These are phyloP conservation scores for Gallinago media DNA, from an alignment of 2,113 vertebrate species.

Conservation along the genomic window DNA sequence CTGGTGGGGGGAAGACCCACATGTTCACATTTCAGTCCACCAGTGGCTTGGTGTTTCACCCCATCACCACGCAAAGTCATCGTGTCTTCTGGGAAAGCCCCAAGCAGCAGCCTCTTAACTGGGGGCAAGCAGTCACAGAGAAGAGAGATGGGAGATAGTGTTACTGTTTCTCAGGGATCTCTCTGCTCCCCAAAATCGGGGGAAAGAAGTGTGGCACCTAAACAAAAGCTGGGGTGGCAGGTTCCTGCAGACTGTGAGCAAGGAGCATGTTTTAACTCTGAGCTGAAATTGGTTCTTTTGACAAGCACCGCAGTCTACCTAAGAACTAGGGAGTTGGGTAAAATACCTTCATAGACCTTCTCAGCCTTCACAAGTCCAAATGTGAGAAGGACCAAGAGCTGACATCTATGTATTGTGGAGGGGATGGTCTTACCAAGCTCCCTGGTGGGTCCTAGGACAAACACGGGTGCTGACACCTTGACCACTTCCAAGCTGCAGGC, in stretches of 20 bases:
- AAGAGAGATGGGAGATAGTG: rapidly evolving
- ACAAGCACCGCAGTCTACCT: background rate
- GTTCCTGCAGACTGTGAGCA: background rate
- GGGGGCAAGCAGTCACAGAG: background rate
- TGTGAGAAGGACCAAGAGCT: background rate
- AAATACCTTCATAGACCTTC: background rate
- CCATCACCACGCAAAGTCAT: background rate
- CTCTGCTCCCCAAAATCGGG: rapidly evolving
- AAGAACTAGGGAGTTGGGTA: rapidly evolving
- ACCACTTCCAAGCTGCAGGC: background rate
- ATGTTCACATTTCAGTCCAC: background rate
- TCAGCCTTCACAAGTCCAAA: rapidly evolving
- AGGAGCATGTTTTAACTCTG: background rate
- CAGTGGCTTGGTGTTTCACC: background rate
- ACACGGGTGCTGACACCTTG: background rate
- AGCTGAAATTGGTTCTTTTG: background rate
- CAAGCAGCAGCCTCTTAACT: rapidly evolving
- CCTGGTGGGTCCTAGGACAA: background rate
- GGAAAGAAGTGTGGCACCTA: background rate
- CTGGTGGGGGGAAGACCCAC: rapidly evolving
- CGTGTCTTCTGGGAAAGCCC: background rate
- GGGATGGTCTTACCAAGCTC: background rate
- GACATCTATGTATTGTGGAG: rapidly evolving
- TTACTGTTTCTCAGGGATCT: background rate
- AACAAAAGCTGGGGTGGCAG: background rate